Conservation (phyloP, 2,113 vertebrate species). For the Heloderma charlesbogerti region DNA sequence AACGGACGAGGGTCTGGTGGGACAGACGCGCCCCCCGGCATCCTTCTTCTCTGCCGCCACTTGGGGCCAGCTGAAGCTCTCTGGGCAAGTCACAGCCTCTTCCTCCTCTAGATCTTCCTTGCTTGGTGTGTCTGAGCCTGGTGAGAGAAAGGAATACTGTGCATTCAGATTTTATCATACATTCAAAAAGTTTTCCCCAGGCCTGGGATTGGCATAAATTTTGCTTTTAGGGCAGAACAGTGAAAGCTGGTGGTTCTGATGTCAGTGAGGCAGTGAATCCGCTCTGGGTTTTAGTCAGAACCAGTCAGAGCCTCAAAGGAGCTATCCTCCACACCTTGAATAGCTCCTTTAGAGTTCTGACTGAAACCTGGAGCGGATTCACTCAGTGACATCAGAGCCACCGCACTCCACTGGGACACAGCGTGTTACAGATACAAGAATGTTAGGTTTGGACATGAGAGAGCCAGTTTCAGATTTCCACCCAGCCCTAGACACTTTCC, state of each 20-base stretch:
- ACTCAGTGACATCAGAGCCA: too few relatives aligned
- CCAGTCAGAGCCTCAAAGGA: too few relatives aligned
- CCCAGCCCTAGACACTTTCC: background rate
- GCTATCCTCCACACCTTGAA: too few relatives aligned
- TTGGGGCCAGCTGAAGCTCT: background rate
- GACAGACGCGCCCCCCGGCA: too few relatives aligned
- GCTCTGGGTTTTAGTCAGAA: too few relatives aligned
- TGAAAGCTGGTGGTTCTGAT: too few relatives aligned
- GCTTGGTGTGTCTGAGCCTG: slow-evolving; percentile 7
- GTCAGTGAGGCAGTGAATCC: too few relatives aligned
- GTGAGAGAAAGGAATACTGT: background rate
- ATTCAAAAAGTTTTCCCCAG: background rate
- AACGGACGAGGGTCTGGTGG: background rate
- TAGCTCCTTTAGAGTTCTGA: too few relatives aligned
- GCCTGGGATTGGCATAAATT: background rate
- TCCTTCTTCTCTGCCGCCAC: background rate
- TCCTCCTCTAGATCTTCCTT: slow-evolving; percentile 14
- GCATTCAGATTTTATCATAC: background rate
- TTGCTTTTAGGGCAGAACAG: background rate
- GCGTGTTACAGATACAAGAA: background rate
- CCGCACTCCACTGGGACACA: too few relatives aligned
- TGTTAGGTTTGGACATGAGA: background rate
- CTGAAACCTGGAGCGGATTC: too few relatives aligned
- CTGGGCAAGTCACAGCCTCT: background rate
- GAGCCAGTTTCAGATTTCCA: background rate